phyloP scores from a whole-genome alignment of 2,888 invertebrate genomes.

The Maniola hyperantus region DNA sequence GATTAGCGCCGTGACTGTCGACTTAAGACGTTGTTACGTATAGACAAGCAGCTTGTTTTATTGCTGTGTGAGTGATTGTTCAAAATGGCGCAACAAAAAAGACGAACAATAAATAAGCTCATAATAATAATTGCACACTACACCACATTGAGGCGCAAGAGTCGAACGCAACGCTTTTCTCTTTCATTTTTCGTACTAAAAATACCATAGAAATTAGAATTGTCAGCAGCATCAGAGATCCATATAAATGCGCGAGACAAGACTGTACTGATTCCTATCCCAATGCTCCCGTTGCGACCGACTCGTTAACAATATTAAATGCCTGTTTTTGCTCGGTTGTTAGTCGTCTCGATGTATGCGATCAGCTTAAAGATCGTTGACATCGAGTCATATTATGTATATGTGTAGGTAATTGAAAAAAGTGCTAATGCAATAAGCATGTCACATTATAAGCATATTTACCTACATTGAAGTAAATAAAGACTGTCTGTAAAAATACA shows the following conservation, averaged over 20 bases:
- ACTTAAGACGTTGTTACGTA: conserved; percentile 13
- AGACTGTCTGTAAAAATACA: neutral
- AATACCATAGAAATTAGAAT: too few relatives aligned
- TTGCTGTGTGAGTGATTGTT: conserved; percentile 3
- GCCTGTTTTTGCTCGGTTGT: too few relatives aligned
- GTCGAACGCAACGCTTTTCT: too few relatives aligned
- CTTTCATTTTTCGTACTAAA: too few relatives aligned
- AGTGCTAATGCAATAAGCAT: conserved; percentile 6
- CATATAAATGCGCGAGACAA: too few relatives aligned
- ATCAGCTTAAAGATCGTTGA: conserved; percentile 5
- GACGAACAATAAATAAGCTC: neutral
- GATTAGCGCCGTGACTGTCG: conserved; percentile 27
- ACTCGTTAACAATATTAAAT: neutral
- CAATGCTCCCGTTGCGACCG: neutral
- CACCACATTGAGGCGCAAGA: neutral
- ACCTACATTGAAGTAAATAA: neutral
- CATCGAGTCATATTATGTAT: neutral
- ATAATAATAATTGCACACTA: neutral
- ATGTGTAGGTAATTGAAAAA: neutral
- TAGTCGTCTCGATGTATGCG: neutral
- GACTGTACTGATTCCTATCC: too few relatives aligned
- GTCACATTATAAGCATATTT: neutral
- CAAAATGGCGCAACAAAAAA: neutral
- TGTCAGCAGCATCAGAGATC: too few relatives aligned
- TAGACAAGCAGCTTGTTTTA: neutral